These are phyloP conservation scores for Zaprionus ghesquierei DNA, from an alignment of 1,140 invertebrate species.

Conservation along the genomic window DNA sequence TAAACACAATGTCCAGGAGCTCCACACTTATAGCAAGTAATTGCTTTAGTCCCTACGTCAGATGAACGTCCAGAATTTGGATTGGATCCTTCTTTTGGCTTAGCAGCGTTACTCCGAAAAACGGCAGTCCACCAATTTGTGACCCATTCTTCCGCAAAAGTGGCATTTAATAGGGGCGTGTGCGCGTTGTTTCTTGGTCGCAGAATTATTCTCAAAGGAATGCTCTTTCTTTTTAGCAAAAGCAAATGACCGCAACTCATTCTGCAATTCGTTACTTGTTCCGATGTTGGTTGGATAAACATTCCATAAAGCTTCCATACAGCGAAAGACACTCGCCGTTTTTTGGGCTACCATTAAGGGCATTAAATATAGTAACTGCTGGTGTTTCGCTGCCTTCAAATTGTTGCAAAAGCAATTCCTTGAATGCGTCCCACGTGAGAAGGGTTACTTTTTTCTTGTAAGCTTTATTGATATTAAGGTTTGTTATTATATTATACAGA, in stretches of 20 bases:
- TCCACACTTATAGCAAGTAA: too few species aligned
- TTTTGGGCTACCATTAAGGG: too few species aligned
- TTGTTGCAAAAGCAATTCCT: too few species aligned
- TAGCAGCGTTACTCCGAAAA: not conserved
- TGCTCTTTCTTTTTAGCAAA: constrained; percentile 13
- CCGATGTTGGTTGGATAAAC: too few species aligned
- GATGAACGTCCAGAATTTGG: not conserved
- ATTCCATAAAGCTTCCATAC: constrained; percentile 20
- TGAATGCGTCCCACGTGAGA: not conserved
- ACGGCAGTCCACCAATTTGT: constrained; percentile 11
- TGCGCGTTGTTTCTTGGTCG: not conserved
- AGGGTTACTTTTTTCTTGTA: not conserved
- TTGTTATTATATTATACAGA: too few species aligned
- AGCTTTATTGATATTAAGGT: too few species aligned
- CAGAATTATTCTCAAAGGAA: not conserved
- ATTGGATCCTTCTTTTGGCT: constrained; percentile 1
- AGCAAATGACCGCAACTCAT: constrained; percentile 3
- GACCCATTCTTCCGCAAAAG: too few species aligned
- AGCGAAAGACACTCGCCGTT: constrained; percentile 7
- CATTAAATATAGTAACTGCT: constrained; percentile 11
- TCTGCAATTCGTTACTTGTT: constrained; percentile 11
- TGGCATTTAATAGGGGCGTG: too few species aligned
- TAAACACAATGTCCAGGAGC: not conserved
- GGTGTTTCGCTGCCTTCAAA: constrained; percentile 3
- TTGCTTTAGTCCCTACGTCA: too few species aligned